Evolutionary conservation across 1,140 invertebrate genomes (phyloP), one percentile per base, ranked within the genome.

Genomic region (Phthorimaea operculella): DNA sequence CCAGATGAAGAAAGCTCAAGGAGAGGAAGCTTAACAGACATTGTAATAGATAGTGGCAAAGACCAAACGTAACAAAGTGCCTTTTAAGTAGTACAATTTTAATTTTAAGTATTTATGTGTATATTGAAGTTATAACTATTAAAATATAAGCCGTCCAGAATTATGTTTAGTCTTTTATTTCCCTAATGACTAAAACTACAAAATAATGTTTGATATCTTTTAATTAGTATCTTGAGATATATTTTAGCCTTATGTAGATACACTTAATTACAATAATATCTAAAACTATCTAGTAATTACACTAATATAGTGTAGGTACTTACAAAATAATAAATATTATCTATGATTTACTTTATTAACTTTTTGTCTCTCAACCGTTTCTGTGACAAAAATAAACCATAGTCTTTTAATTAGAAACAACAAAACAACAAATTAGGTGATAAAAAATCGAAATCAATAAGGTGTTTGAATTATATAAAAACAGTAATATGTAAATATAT

Each of bases 231-330:
- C 72, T 74, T 66, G 68, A 71, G 67, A 72, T 76, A 68, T 66
- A 62, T 68, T 47, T 65, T 66, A 69, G 59, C 52, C 65, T 75
- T 74, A 72, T 59, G 58, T 28, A 4, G 21, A 6, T 69, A 68
- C 54, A 18, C 45, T 62, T 64, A 66, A 69, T 73, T 57, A 63
- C 58, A 74, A 59, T 61, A 57, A 68, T 33, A 17, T 14, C 39
- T 55, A 67, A 69, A 58, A 68, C 63, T 67, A 72, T 70, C 68
- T 79, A 78, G 68, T 72, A 65, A 62, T 81, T 79, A 84, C 81
- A 84, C 79, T 84, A 84, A 84, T 82, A 84, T 84, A 84, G 81
- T 84, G 81, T 79, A 57, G 36, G 11, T 48, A 80, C 62, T 69
- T 74, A 72, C 36, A 74, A 58, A 52, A 59, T 70, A 66, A 76